Evolutionary conservation across 2,797 vertebrate species (phyloP).

Genomic region (Gymnoscopelus microlampas): DNA sequence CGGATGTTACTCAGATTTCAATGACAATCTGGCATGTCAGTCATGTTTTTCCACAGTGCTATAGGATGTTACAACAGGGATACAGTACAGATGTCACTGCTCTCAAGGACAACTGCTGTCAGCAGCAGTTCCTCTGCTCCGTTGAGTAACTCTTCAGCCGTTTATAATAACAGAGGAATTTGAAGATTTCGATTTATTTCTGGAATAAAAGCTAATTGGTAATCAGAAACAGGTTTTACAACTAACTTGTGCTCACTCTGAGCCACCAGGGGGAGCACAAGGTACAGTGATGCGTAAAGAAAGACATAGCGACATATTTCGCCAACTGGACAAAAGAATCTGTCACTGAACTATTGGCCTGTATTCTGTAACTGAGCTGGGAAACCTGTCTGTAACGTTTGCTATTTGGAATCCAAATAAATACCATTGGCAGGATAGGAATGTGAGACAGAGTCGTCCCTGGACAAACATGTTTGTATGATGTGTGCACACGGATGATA

Average conservation of each 20-base stretch:
- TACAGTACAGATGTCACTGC: not conserved
- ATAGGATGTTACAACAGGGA: slow-evolving; percentile 8
- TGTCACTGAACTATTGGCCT: slow-evolving; percentile 7
- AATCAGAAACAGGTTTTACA: not conserved
- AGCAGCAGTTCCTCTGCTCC: not conserved
- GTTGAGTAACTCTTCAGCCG: not conserved
- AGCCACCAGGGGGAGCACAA: slow-evolving; percentile 55
- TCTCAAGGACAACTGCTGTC: not conserved
- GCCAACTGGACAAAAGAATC: not conserved
- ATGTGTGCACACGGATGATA: slow-evolving; percentile 16
- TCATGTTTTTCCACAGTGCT: slow-evolving; percentile 20
- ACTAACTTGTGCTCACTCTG: not conserved
- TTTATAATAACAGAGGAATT: not conserved
- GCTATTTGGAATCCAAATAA: slow-evolving; percentile 45
- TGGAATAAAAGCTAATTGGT: not conserved
- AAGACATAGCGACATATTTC: not conserved
- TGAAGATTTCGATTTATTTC: slow-evolving; percentile 8
- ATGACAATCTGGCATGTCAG: slow-evolving; percentile 9
- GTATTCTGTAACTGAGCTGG: slow-evolving; percentile 13
- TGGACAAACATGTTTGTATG: slow-evolving; percentile 44
- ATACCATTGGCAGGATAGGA: slow-evolving; percentile 39
- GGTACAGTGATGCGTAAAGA: not conserved
- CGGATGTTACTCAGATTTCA: slow-evolving; percentile 39
- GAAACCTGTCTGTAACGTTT: slow-evolving; percentile 9
- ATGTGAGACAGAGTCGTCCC: slow-evolving; percentile 16